Evolutionary conservation across 2,888 invertebrate species (phyloP).

Genomic region (Choristoneura rosaceana): DNA sequence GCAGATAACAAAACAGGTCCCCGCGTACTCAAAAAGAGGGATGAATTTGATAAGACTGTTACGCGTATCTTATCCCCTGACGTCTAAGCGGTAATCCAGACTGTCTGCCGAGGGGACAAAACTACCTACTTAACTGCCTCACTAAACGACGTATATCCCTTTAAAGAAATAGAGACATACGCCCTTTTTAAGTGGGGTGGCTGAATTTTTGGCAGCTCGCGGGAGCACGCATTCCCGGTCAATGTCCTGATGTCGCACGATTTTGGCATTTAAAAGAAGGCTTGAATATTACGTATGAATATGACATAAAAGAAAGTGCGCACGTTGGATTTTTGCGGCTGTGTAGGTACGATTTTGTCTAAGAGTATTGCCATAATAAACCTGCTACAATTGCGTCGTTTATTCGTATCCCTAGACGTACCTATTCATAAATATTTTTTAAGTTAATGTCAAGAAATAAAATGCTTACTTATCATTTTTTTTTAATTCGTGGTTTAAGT

Average conservation of each 20-base stretch:
- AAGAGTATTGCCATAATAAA: background rate
- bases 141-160: background rate
- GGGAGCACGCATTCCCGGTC: slow-evolving; percentile 28
- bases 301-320: background rate
- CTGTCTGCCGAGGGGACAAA: slow-evolving; percentile 30
- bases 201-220: slow-evolving; percentile 15
- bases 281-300: slow-evolving; percentile 6
- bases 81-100: slow-evolving; percentile 36
- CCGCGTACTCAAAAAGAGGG: slow-evolving; percentile 21
- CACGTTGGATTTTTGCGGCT: slow-evolving; percentile 1
- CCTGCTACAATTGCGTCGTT: background rate
- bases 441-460: too few relatives aligned
- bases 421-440: background rate
- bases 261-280: slow-evolving; percentile 22
- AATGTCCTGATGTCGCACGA: slow-evolving; percentile 19
- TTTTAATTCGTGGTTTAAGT: too few relatives aligned
- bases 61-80: slow-evolving; percentile 27
- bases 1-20: background rate
- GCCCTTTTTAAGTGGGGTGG: background rate
- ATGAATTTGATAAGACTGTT: slow-evolving; percentile 39
- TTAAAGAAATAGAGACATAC: background rate
- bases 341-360: background rate
- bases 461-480: too few relatives aligned
- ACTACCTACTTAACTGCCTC: background rate
- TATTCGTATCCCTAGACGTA: background rate